Evolutionary conservation across 2,888 invertebrate species (phyloP).

Genomic region (Tromatobia lineatoria): DNA sequence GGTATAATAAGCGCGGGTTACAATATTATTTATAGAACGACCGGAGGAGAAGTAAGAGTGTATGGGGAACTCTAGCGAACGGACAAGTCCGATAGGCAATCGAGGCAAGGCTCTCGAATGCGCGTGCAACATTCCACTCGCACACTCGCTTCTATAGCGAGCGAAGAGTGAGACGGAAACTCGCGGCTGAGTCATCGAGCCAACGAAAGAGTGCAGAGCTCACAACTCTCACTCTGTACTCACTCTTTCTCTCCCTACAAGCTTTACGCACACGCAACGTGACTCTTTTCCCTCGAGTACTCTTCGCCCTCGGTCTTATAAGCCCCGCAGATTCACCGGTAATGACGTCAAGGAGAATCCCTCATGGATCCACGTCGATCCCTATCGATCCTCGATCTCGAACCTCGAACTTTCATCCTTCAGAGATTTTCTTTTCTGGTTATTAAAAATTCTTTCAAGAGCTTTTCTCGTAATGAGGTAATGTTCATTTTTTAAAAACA

Average conservation of each 20-base stretch:
- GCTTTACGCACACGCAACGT: conserved; percentile 13
- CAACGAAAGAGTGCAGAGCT: conserved; percentile 22
- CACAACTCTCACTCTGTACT: neutral
- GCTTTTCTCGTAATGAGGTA: too few species aligned
- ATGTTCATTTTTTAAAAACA: too few species aligned
- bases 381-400: conserved; percentile 15
- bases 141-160: conserved; percentile 3
- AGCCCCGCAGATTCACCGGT: neutral
- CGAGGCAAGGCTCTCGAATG: conserved; percentile 76
- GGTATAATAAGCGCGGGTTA: conserved; percentile 57
- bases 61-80: conserved; percentile 41
- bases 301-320: conserved; percentile 6
- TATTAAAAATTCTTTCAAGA: too few species aligned
- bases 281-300: conserved; percentile 7
- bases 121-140: conserved; percentile 77
- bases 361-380: neutral
- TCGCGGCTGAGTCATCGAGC: conserved; percentile 20
- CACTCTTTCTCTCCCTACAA: neutral
- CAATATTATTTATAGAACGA: conserved; percentile 65
- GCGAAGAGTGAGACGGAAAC: neutral
- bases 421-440: neutral
- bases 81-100: conserved; percentile 79
- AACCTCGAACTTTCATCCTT: neutral
- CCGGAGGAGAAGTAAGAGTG: conserved; percentile 21
- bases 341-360: neutral